Evolutionary conservation across 2,888 invertebrate genomes (phyloP).

Genomic region (Scaptomyza flava): DNA sequence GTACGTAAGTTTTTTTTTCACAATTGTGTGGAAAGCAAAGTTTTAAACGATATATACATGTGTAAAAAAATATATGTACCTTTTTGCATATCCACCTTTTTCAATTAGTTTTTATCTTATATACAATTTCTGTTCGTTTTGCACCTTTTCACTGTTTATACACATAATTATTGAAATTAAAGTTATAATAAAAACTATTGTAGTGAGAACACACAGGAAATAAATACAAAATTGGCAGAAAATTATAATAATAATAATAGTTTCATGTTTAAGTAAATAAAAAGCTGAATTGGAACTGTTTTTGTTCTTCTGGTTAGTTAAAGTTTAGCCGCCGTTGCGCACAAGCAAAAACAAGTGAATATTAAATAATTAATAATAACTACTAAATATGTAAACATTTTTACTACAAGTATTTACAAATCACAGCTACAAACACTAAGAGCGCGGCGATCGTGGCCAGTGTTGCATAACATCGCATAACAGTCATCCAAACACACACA

Average conservation of each 20-base stretch:
- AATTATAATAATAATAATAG: slow-evolving; percentile 17
- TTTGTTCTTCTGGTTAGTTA: slow-evolving; percentile 3
- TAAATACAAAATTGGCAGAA: slow-evolving; percentile 76
- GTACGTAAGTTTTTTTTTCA: not conserved
- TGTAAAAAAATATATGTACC: slow-evolving; percentile 57
- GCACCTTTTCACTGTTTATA: slow-evolving; percentile 38
- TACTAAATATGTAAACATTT: slow-evolving; percentile 76
- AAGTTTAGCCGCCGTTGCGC: slow-evolving; percentile 38
- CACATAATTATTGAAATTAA: slow-evolving; percentile 20
- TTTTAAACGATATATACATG: slow-evolving; percentile 57
- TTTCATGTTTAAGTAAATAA: slow-evolving; percentile 41
- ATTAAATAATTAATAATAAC: slow-evolving; percentile 54
- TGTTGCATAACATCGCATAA: slow-evolving; percentile 56
- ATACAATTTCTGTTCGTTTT: slow-evolving; percentile 41
- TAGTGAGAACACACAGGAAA: slow-evolving; percentile 56
- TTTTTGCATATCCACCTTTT: slow-evolving; percentile 52
- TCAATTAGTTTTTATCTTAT: slow-evolving; percentile 36
- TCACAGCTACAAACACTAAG: slow-evolving; percentile 76
- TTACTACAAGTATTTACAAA: slow-evolving; percentile 74
- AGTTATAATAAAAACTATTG: slow-evolving; percentile 36
- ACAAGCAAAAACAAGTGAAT: slow-evolving; percentile 52
- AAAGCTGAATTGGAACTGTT: slow-evolving; percentile 59
- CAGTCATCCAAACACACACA: slow-evolving; percentile 4
- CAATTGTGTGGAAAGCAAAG: slow-evolving; percentile 58
- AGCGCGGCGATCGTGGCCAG: slow-evolving; percentile 45